A percentile compares a stretch with the other conserved stretches of the same genome.
phyloP scores from a whole-genome alignment of 2,113 vertebrate genomes.

The Dicerorhinus sumatrensis region DNA sequence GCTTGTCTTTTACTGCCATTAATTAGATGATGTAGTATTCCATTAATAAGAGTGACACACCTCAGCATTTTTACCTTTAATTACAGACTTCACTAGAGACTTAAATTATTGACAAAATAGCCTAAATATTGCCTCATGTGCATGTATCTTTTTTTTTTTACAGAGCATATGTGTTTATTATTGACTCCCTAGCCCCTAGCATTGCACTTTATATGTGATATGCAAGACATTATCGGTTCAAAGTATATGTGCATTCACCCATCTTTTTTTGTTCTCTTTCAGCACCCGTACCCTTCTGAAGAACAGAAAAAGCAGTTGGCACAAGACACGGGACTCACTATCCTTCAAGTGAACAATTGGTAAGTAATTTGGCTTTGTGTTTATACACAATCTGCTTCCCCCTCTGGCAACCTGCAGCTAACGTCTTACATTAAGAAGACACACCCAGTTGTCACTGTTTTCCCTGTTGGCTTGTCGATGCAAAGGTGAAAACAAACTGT shows the following conservation, averaged over 20 bases:
- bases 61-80: constrained; percentile 92
- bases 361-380: constrained; percentile 90
- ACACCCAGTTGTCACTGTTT: constrained; percentile 80
- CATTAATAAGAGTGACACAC: constrained; percentile 95
- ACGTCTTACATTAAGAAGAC: constrained; percentile 87
- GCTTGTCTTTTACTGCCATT: constrained; percentile 97
- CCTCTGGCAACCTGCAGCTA: constrained; percentile 85
- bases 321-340: constrained; percentile 99
- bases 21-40: constrained; percentile 98
- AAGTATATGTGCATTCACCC: background rate
- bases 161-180: background rate
- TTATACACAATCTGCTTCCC: constrained; percentile 84
- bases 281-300: constrained; percentile 99
- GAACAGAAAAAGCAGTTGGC: constrained; percentile 99
- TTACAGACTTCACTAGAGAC: constrained; percentile 88
- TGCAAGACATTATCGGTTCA: background rate
- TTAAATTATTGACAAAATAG: constrained; percentile 81
- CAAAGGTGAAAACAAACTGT: constrained; percentile 80
- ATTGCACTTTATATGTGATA: background rate
- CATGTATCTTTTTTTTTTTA: constrained; percentile 37
- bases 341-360: constrained; percentile 99
- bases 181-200: background rate
- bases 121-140: constrained; percentile 49
- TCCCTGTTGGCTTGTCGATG: constrained; percentile 85
- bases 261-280: constrained; percentile 82